Conservation (phyloP, 2,113 vertebrate genomes). For the Capricornis sumatraensis region DNA sequence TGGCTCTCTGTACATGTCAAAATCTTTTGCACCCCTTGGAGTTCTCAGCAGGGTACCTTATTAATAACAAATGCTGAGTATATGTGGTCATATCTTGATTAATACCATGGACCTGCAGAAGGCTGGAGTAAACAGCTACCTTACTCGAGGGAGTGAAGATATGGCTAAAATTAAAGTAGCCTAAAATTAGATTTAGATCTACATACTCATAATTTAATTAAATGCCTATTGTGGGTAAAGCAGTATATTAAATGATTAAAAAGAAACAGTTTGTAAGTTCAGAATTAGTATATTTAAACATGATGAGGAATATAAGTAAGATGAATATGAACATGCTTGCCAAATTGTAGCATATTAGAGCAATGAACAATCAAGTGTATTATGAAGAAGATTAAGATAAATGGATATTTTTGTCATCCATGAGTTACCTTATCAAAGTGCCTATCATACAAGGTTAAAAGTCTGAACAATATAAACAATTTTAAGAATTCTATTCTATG, state of each 20-base stretch:
- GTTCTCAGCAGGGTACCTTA: neutral
- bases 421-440: neutral
- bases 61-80: neutral
- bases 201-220: neutral
- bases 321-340: neutral
- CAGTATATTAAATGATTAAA: neutral
- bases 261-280: neutral
- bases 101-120: neutral
- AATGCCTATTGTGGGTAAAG: neutral
- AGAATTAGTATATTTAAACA: neutral
- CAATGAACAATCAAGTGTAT: neutral
- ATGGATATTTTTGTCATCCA: neutral
- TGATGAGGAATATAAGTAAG: neutral
- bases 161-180: neutral
- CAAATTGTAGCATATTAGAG: neutral
- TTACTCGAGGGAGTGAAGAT: neutral
- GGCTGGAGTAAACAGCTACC: neutral
- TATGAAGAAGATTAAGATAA: neutral
- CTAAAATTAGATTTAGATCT: neutral
- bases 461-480: neutral
- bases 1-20: neutral
- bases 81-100: neutral
- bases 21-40: neutral
- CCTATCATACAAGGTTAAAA: neutral
- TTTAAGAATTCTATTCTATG: neutral